Evolutionary conservation across 2,888 invertebrate species (phyloP).

Genomic region (Eupithecia subumbrata): DNA sequence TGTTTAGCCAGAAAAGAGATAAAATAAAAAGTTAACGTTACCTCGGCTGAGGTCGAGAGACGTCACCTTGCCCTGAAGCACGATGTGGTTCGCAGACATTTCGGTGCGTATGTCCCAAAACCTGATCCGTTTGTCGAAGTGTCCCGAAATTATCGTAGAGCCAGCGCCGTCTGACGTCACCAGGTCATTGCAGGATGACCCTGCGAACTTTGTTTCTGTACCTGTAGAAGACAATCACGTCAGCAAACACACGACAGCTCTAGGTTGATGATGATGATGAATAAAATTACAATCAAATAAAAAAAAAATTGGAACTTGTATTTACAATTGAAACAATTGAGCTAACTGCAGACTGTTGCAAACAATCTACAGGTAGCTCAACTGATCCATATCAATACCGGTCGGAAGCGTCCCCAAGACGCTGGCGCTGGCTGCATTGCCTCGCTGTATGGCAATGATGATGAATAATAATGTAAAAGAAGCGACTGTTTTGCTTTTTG

Average conservation of each 20-base stretch:
- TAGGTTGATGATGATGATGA: too few species aligned
- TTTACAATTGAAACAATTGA: too few species aligned
- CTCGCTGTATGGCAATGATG: too few species aligned
- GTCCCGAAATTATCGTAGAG: constrained; percentile 97
- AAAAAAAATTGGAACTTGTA: too few species aligned
- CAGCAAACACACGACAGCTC: neutral
- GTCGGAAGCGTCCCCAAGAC: too few species aligned
- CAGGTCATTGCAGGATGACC: constrained; percentile 98
- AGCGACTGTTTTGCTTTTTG: neutral
- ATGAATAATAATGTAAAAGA: neutral
- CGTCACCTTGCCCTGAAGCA: constrained; percentile 96
- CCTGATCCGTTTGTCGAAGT: constrained; percentile 98
- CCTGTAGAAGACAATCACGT: constrained; percentile 75
- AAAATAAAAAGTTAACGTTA: constrained; percentile 60
- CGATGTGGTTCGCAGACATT: constrained; percentile 92
- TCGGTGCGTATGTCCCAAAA: constrained; percentile 98
- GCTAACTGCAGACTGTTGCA: too few species aligned
- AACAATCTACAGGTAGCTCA: too few species aligned
- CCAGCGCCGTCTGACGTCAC: constrained; percentile 95
- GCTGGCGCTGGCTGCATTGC: too few species aligned
- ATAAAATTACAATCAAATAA: too few species aligned
- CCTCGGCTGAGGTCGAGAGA: constrained; percentile 97
- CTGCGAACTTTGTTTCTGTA: constrained; percentile 96
- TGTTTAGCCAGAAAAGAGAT: constrained; percentile 29
- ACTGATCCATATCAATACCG: too few species aligned